Percentiles rank a stretch among this genome's conserved stretches.
phyloP scores from a whole-genome alignment of 2,888 invertebrate species.

The Ferrisia virgata region DNA sequence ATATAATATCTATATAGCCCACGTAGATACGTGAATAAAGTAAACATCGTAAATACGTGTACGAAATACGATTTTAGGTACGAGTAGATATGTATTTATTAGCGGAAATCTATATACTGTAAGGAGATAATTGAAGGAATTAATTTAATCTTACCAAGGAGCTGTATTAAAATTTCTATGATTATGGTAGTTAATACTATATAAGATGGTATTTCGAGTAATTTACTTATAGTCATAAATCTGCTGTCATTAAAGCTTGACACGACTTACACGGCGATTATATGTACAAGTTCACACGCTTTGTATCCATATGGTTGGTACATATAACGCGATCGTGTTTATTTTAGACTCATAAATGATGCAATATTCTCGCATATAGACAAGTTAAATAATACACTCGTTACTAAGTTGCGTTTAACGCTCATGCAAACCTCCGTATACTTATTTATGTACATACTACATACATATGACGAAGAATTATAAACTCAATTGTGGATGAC shows the following conservation, averaged over 20 bases:
- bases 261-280: background rate
- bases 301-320: background rate
- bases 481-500: background rate
- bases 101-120: background rate
- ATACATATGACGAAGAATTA: background rate
- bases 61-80: no score
- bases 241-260: conserved; percentile 7
- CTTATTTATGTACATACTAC: no score
- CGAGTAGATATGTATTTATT: no score
- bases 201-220: background rate
- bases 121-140: background rate
- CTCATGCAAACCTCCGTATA: background rate
- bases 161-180: background rate
- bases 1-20: no score
- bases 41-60: no score
- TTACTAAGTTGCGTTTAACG: background rate
- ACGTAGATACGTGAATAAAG: no score
- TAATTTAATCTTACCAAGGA: background rate
- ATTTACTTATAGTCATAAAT: conserved; percentile 9
- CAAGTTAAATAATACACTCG: background rate
- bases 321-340: background rate
- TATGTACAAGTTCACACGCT: background rate
- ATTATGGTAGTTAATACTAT: background rate
- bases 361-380: background rate
- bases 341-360: conserved; percentile 9